These are phyloP conservation scores for Chrysochloris asiatica DNA, from an alignment of 2,113 vertebrate species.

Conservation along the genomic window DNA sequence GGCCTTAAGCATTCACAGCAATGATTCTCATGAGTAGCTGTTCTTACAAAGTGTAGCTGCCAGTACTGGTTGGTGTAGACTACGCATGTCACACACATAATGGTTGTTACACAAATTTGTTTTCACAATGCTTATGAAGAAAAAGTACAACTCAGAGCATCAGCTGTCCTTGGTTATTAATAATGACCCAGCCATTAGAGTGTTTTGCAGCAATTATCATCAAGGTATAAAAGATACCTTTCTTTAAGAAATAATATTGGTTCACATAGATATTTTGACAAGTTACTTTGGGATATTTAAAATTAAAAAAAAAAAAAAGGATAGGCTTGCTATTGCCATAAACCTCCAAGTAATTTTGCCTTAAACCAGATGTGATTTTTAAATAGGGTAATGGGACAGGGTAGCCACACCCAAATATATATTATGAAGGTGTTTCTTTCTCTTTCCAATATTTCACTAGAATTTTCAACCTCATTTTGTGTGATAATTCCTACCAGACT, in stretches of 20 bases:
- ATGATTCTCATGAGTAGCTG: fast-evolving
- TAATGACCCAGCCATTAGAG: neutral
- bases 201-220: conserved; percentile 18
- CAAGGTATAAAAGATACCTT: neutral
- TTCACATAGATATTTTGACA: conserved; percentile 29
- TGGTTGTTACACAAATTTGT: neutral
- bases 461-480: conserved; percentile 66
- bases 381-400: neutral
- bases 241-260: neutral
- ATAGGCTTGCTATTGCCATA: conserved; percentile 3
- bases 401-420: conserved; percentile 23
- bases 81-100: neutral
- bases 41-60: neutral
- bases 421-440: neutral
- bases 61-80: neutral
- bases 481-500: conserved; percentile 63
- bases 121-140: neutral
- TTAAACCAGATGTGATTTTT: conserved; percentile 36
- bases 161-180: neutral
- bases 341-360: conserved; percentile 45
- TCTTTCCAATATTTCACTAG: conserved; percentile 61
- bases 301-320: neutral
- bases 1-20: neutral
- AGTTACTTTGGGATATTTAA: conserved; percentile 16
- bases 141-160: neutral